Base-by-base conservation (phyloP, 2,888 invertebrate genomes). In the Fragum whitleyi region DNA sequence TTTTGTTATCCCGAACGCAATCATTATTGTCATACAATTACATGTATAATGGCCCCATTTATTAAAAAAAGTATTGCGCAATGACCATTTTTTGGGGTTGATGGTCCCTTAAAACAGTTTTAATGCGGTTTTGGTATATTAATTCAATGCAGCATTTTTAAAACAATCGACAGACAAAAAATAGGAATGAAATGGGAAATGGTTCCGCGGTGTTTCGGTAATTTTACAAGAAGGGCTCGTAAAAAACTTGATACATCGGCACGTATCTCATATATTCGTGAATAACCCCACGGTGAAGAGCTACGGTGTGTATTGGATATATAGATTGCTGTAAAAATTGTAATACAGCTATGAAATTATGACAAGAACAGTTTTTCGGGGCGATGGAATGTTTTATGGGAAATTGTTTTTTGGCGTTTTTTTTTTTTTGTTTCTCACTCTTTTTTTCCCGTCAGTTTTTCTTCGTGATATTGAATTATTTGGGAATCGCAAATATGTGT, bases 171-270 rank as follows among this genome's bases (percentile, higher is more conserved):
- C n/a, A n/a, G n/a, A n/a, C n/a, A n/a, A n/a, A n/a, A n/a, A n/a
- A n/a, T n/a, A n/a, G n/a, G n/a, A n/a, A n/a, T n/a, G 32, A 32
- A n/a, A 16, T 32, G 32, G n/a, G 62, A 19, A 62, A n/a, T 26
- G 14, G 19, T 36, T 62, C 36, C n/a, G n/a, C 32, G 32, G 62
- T 36, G 32, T 62, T 62, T 32, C 1, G 62, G 62, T 62, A 16
- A 62, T 62, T 32, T 32, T 62, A 62, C 62, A 36, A 47, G 47
- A 36, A 65, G 42, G 36, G 42, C 65, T 65, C 65, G 42, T 65
- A 65, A 65, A 65, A 61, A 65, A 39, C 65, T 65, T 65, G 65
- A 65, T 65, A 65, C 36, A 65, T 65, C 65, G 65, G 23, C 42
- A 42, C 26, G 65, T 42, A n/a, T 42, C 42, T 42, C 65, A 65